Evolutionary conservation across 2,113 vertebrate species (phyloP), one percentile per base, ranked within the genome.

Genomic region (Channa maculata): DNA sequence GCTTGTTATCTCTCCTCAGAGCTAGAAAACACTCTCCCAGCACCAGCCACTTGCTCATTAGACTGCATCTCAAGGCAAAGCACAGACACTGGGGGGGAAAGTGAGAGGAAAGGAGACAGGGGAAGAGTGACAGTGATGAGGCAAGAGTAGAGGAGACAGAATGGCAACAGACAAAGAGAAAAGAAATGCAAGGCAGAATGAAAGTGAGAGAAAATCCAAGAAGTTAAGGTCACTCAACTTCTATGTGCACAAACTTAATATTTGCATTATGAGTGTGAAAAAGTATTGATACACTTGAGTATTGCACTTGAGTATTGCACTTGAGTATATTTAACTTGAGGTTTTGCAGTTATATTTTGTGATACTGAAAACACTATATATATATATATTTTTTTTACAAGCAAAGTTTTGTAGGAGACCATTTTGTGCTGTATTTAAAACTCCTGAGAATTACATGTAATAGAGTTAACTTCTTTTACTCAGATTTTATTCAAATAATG

Each of bases 1-100:
- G 82, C 87, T 92, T 86, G 83, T 86, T 90, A 90, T 86, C 70
- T 75, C 71, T 66, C 64, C 65, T 82, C 75, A 59, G 63, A 86
- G 77, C 84, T n/a, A 46, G 68, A 46, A 84, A 84, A 71, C 53
- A 13, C 66, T 85, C 78, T 71, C 65, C 71, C 79, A 72, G 71
- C 33, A 65, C 55, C 67, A 67, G 80, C 75, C 76, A 77, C 66
- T 60, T 75, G 61, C 78, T 92, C 87, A 91, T 91, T 91, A 88
- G 80, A 86, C 75, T 65, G 66, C 65, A 74, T 84, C 82, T 78
- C 62, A 84, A 77, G 77, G 87, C 80, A 53, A 83, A 79, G 48
- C 44, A 34, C 13, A 48, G 64, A 48, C 8, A 24, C 24, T 41
- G 48, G 44, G 15, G 36, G 15, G 44, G 51, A 63, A 64, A 41